Percentiles rank a stretch among this genome's conserved stretches.
phyloP scores from a whole-genome alignment of 2,888 invertebrate species.

The Rhyacophila evoluta region DNA sequence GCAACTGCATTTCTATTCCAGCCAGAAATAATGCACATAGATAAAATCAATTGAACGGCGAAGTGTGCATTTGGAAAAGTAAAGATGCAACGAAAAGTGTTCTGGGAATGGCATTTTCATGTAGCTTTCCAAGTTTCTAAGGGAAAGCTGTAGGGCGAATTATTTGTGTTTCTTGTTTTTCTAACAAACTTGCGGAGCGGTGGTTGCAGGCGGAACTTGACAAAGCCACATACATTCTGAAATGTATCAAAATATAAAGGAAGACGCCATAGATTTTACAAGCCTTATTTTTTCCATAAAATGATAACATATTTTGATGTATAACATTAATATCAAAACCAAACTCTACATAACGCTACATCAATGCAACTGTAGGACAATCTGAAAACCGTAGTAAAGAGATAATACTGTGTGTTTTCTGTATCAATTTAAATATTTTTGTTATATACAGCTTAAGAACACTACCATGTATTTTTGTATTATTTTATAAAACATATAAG shows the following conservation, averaged over 20 bases:
- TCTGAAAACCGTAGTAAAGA: no score
- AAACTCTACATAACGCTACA: no score
- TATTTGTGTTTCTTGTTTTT: constrained; percentile 19
- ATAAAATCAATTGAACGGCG: constrained; percentile 3
- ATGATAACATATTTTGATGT: no score
- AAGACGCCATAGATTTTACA: background rate
- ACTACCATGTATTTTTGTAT: no score
- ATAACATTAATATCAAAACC: no score
- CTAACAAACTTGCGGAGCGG: constrained; percentile 8
- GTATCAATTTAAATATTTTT: no score
- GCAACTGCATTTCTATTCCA: background rate
- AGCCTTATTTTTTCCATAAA: no score
- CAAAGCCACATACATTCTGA: background rate
- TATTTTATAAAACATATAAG: no score
- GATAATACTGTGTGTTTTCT: no score
- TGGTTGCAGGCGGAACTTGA: background rate
- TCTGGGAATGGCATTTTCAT: background rate
- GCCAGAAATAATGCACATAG: background rate
- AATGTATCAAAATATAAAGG: background rate
- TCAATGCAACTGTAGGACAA: no score
- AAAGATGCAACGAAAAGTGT: background rate
- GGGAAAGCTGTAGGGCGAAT: constrained; percentile 1
- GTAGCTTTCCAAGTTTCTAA: constrained; percentile 9
- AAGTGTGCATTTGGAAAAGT: background rate
- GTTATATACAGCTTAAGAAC: no score